Base-by-base conservation (phyloP, 2,113 vertebrate species). In the Catharus bicknelli region DNA sequence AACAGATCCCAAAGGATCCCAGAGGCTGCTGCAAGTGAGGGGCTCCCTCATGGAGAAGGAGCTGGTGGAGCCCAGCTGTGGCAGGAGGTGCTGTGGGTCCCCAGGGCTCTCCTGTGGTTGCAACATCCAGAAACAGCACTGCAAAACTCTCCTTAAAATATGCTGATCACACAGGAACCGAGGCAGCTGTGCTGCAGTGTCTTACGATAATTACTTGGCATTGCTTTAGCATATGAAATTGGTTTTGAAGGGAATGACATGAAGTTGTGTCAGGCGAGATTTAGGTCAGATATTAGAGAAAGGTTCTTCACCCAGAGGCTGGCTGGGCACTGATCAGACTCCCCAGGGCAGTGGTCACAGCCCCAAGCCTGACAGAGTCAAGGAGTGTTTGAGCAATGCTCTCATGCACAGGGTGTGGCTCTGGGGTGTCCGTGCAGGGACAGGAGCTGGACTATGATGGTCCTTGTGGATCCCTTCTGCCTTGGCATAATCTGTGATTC, bases 151-250 rank as follows among this genome's bases (percentile, higher is more conserved):
- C 36, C 48, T 73, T 38, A 54, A 62, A 76, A 90, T 53, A 55
- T 63, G 67, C 88, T 90, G 88, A 62, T 87, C 78, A 53, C 67
- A 83, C 42, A 63, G 75, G 42, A 83, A 29, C 90, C 0, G 50
- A 58, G 88, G 68, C 70, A 93, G 67, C 82, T 87, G 87, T 55
- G 67, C 55, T 0, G 0, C 53, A 4, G 58, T 30, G 58, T 32
- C 81, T 84, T 45, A 40, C 7, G 11, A 18, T 84, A 91, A 90
- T 93, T 69, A 69, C 63, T 69, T 88, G 89, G 75, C 93, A 59
- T 43, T 0, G 1, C 75, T 69, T 83, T 77, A 62, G 92, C 79
- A 88, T 38, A 27, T 58, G 67, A 62, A 79, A 92, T 90, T 68
- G 62, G n/a, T 61, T 87, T 87, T 57, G 90, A 61, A 68, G 70